Evolutionary conservation across 1,140 invertebrate species (phyloP).

Genomic region (Cecropterus lyciades): DNA sequence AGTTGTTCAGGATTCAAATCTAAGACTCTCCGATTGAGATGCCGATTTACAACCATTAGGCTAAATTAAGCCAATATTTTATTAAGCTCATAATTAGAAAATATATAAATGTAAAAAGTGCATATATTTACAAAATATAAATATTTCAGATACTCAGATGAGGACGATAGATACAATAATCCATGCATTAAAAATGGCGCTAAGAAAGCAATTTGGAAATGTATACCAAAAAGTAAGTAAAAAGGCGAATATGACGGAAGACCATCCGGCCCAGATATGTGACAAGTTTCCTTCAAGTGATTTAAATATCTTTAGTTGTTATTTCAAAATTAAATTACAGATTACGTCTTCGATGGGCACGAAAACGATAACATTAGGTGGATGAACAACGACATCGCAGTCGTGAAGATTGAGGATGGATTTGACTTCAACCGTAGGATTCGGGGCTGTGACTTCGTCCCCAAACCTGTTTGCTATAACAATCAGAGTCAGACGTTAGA

Average conservation of each 20-base stretch:
- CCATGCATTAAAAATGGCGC: conserved; percentile 72
- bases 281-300: too few species aligned
- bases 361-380: conserved; percentile 74
- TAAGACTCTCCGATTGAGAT: too few species aligned
- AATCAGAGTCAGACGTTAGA: conserved; percentile 68
- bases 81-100: too few species aligned
- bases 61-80: too few species aligned
- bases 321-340: conserved; percentile 40
- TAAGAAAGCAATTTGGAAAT: conserved; percentile 76
- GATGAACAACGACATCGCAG: conserved; percentile 78
- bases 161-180: conserved; percentile 66
- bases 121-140: background rate
- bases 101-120: too few species aligned
- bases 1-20: too few species aligned
- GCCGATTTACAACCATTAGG: too few species aligned
- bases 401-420: conserved; percentile 69
- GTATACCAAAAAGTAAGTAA: conserved; percentile 70
- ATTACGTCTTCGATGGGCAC: conserved; percentile 74
- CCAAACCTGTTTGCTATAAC: conserved; percentile 67
- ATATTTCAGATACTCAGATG: conserved; percentile 56
- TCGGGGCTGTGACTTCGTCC: conserved; percentile 66
- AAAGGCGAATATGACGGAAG: too few species aligned
- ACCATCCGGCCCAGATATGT: too few species aligned
- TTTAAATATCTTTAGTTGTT: background rate
- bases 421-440: conserved; percentile 68